Conservation (phyloP, 2,113 vertebrate genomes). For the Zosterops hypoxanthus region DNA sequence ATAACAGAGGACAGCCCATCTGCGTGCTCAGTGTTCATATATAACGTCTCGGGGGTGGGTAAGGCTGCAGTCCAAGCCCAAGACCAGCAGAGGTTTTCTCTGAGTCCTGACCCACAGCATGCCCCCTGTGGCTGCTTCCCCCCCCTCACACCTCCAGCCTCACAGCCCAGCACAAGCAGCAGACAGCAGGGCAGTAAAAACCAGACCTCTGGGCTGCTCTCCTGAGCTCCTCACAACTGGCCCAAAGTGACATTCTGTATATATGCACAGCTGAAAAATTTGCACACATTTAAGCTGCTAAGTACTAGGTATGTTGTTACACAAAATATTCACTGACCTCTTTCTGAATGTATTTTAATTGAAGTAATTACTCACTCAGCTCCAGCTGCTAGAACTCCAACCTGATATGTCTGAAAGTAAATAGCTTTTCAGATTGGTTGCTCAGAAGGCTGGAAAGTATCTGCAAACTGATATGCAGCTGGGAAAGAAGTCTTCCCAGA, state of each 20-base stretch:
- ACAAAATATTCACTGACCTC: slow-evolving; percentile 62
- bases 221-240: not conserved
- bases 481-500: not conserved
- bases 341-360: slow-evolving; percentile 60
- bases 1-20: not conserved
- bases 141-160: not conserved
- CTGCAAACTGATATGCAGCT: not conserved
- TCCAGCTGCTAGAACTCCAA: slow-evolving; percentile 49
- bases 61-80: not conserved
- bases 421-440: not conserved
- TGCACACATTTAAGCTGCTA: slow-evolving; percentile 33
- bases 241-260: slow-evolving; percentile 17
- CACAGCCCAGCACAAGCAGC: not conserved
- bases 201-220: not conserved
- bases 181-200: not conserved
- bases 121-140: not conserved
- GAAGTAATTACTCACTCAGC: slow-evolving; percentile 62
- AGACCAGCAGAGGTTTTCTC: rapidly evolving
- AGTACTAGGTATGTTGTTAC: slow-evolving; percentile 26
- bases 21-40: not conserved
- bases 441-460: not conserved
- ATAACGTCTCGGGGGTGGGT: not conserved
- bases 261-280: slow-evolving; percentile 55
- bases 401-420: slow-evolving; percentile 32
- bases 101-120: not conserved